Evolutionary conservation across 64 coral and sea anemone species (phyloP), one percentile per base, ranked within the genome.

Genomic region (Porites australiensis): DNA sequence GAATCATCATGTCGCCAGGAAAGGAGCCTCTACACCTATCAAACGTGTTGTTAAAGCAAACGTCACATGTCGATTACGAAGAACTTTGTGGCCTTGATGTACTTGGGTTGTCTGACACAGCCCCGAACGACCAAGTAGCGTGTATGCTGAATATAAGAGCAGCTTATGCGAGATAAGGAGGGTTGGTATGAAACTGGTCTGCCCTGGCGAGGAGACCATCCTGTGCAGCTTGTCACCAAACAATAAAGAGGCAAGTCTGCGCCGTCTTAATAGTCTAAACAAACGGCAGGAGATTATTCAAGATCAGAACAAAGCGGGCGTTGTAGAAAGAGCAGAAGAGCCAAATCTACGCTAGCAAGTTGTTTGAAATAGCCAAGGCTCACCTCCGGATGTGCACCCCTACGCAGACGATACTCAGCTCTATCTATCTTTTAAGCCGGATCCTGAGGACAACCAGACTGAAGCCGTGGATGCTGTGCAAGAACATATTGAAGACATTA

Each of bases 21-120:
- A 79, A 79, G 37, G 76, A 79, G 37, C 27, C 76, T 47, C 15
- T 49, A 51, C 45, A 79, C 54, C 5, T 79, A 6, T 12, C 48
- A 13, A 79, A 79, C 76, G 37, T 79, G 76, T 79, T 79, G 44
- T 7, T 58, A 46, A 53, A 14, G 18, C 47, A 79, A 79, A 79
- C 76, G 10, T 53, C 48, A 58, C 76, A 78, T 19, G 43, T 78
- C 4, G 44, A 78, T 4, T 78, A 78, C 44, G 75, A 78, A 48
- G 75, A 78, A 58, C 54, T 78, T 52, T 78, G 75, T 22, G 8
- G n/a, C 48, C 75, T 78, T 50, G 75, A 78, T 23, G 54, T 78
- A 8, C 54, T 50, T 19, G 46, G 75, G 14, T 22, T 78, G 3
- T 1, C 47, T 16, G 75, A 78, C n/a, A 78, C 43, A 3, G 44